Base-by-base conservation (phyloP, 2,888 invertebrate genomes). In the Cephus spinipes region DNA sequence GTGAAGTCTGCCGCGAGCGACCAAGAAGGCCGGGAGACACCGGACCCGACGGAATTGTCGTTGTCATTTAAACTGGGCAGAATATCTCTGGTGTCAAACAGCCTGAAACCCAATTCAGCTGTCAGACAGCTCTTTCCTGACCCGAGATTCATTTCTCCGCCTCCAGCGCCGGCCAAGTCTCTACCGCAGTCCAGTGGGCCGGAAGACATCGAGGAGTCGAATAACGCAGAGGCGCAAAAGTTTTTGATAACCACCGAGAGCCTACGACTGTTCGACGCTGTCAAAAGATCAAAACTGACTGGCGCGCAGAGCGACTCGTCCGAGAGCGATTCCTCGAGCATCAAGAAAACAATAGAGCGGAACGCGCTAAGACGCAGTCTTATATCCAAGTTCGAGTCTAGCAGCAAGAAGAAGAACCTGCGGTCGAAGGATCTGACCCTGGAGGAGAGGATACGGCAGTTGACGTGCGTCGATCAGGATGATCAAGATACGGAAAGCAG, bases 101-200 rank as follows among this genome's bases (percentile, higher is more conserved):
- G 93, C 83, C 87, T 93, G 71, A 93, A 94, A 83, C 94, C 96
- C 11, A 97, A 96, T 90, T 97, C 97, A 0, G 97, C 97, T 4
- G 96, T 97, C 11, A 94, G 97, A 78, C 97, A 97, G 88, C 92
- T 97, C 76, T 97, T 97, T 90, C 97, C 96, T 33, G 94, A 94
- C 86, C 93, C 93, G 12, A 91, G 94, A 76, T 92, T 92, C 82
- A 91, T 92, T 69, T 93, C 94, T 40, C 94, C 94, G 3, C 96
- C 96, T 12, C 95, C 95, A 69, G 93, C 94, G 11, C 88, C 87
- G 9, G 83, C 83, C 79, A 82, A 85, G 85, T 75, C 80, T 82
- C 80, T 82, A 81, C 31, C 79, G 83, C 73, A 84, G 83, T 92
- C 92, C 11, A 92, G 92, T 71, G 92, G 92, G 74, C 93, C 92